Evolutionary conservation across 2,113 vertebrate species (phyloP).

Genomic region (Poeciliopsis occidentalis): DNA sequence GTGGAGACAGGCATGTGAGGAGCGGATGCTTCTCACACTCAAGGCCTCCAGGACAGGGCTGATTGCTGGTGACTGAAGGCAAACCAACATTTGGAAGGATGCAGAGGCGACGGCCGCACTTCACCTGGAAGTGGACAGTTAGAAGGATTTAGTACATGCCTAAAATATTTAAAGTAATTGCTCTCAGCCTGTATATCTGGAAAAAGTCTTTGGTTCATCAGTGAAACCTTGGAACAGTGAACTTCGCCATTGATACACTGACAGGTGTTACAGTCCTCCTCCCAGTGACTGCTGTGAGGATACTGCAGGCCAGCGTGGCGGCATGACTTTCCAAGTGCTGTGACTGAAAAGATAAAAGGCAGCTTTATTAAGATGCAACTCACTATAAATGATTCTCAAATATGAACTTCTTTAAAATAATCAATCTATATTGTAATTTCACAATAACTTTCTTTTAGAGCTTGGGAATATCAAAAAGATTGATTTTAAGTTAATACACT

Average conservation of each 20-base stretch:
- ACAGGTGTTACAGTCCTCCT: conserved; percentile 92
- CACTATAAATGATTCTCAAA: neutral
- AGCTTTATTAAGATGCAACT: neutral
- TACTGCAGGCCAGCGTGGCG: conserved; percentile 83
- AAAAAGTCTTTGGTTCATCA: neutral
- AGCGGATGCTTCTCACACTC: conserved; percentile 82
- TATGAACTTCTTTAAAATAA: neutral
- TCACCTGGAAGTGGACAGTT: conserved; percentile 79
- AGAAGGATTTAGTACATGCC: neutral
- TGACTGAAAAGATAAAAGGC: conserved; percentile 71
- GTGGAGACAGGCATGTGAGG: conserved; percentile 87
- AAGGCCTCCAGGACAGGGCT: conserved; percentile 84
- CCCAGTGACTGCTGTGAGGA: conserved; percentile 89
- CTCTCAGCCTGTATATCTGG: neutral
- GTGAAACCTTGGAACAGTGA: conserved; percentile 89
- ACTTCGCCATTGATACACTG: conserved; percentile 86
- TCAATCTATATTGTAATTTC: too few species aligned
- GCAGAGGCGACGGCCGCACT: conserved; percentile 89
- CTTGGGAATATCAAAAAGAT: too few species aligned
- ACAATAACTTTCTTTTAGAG: too few species aligned
- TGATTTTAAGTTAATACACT: too few species aligned
- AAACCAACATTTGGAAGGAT: conserved; percentile 74
- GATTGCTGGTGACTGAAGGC: conserved; percentile 28
- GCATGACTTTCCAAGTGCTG: conserved; percentile 86
- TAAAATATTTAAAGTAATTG: neutral